Evolutionary conservation across 2,113 vertebrate species (phyloP), one percentile per base, ranked within the genome.

Genomic region (Sinocyclocheilus maitianheensis): DNA sequence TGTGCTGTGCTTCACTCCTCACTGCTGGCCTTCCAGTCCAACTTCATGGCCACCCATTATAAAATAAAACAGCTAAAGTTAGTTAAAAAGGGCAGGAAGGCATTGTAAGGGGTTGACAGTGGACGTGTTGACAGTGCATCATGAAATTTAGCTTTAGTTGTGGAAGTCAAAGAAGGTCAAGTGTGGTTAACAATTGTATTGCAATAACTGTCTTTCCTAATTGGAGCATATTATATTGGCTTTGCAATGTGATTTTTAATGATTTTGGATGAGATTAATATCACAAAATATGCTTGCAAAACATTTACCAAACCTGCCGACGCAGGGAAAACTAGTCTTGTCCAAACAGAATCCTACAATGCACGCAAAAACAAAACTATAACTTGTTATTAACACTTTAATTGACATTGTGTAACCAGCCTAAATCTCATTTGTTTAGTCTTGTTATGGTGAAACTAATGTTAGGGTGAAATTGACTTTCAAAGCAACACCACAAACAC

Each of bases 401-500:
- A 60, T 46, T 43, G 34, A 80, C 22, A 16, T 62, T 34, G 76
- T 11, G 58, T 55, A 30, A 26, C 48, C 55, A 30, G 76, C 26
- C 51, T 55, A 46, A 65, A 46, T 81, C n/a, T 48, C 9, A 30
- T 81, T 81, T 67, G 79, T 81, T 81, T 81, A 48, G 79, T 48
- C 78, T 81, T 81, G 79, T 65, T 81, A 81, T 81, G 60, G 60
- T 65, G 13, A 65, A 65, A 81, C 60, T 81, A 81, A 81, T 81
- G 60, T 81, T 81, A 81, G 79, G 79, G 60, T 65, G 40, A 81
- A 81, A 48, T 81, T 43, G 14, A 81, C 77, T 74, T 89, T 88
- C 48, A 81, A 84, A 83, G 48, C 81, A 60, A 81, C 51, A 63
- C 69, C 77, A 63, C 76, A 84, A 86, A 86, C 77, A 84, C 69